A percentile compares a stretch with the other conserved stretches of the same genome.
phyloP scores from a whole-genome alignment of 2,113 vertebrate genomes.

The Apteryx mantelli region DNA sequence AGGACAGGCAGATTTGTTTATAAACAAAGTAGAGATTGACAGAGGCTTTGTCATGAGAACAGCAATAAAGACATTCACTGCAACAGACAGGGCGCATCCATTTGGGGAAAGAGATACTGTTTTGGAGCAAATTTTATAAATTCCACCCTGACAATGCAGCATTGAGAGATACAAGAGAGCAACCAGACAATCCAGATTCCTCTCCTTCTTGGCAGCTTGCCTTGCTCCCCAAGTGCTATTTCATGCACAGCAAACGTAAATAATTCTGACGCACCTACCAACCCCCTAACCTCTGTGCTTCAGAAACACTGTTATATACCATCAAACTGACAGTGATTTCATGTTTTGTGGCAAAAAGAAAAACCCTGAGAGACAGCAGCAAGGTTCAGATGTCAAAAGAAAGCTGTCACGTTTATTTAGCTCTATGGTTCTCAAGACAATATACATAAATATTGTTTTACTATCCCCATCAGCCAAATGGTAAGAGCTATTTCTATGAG shows the following conservation, averaged over 20 bases:
- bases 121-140: constrained; percentile 52
- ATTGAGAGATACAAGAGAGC: constrained; percentile 19
- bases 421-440: constrained; percentile 15
- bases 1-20: constrained; percentile 55
- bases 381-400: constrained; percentile 53
- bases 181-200: neutral
- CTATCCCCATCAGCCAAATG: neutral
- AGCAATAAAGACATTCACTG: constrained; percentile 15
- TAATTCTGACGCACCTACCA: constrained; percentile 2
- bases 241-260: constrained; percentile 31
- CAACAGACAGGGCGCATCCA: constrained; percentile 18
- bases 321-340: constrained; percentile 57
- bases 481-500: constrained; percentile 7
- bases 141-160: constrained; percentile 44
- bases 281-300: constrained; percentile 45
- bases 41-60: constrained; percentile 19
- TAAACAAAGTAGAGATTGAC: constrained; percentile 64
- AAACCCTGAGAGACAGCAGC: constrained; percentile 54
- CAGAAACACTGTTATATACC: neutral
- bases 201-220: constrained; percentile 22
- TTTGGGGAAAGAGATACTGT: constrained; percentile 54
- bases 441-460: constrained; percentile 37
- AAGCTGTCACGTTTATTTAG: constrained; percentile 61
- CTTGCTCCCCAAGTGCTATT: neutral
- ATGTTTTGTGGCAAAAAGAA: constrained; percentile 47